These are phyloP conservation scores for Netelia virgata DNA, from an alignment of 2,888 invertebrate species.

Conservation along the genomic window DNA sequence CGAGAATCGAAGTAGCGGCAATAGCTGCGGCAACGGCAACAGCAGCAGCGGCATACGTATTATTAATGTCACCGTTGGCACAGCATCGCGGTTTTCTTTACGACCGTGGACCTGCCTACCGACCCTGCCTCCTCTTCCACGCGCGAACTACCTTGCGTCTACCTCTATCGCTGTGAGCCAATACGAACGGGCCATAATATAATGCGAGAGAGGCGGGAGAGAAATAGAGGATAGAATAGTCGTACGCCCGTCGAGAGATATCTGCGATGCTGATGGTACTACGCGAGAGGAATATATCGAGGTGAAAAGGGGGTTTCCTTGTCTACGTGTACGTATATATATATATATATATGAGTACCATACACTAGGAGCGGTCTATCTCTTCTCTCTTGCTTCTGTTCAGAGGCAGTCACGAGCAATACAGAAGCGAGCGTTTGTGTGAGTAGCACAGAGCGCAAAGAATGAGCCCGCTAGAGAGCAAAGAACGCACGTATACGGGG, in stretches of 20 bases:
- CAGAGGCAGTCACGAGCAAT: slow-evolving; percentile 54
- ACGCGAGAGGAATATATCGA: slow-evolving; percentile 33
- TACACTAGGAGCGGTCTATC: slow-evolving; percentile 33
- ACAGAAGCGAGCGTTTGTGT: slow-evolving; percentile 53
- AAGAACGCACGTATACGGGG: slow-evolving; percentile 34
- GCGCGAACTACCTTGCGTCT: slow-evolving; percentile 54
- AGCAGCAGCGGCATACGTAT: slow-evolving; percentile 55
- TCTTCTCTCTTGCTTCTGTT: slow-evolving; percentile 61
- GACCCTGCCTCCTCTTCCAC: slow-evolving; percentile 53
- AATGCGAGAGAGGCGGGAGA: slow-evolving; percentile 37
- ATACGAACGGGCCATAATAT: slow-evolving; percentile 61
- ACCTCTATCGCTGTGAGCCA: slow-evolving; percentile 59
- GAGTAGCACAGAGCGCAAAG: not conserved
- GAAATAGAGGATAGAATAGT: slow-evolving; percentile 52
- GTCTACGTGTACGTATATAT: not conserved
- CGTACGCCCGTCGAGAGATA: slow-evolving; percentile 59
- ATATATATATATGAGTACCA: not conserved
- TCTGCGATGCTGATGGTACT: slow-evolving; percentile 56
- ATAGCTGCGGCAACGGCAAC: slow-evolving; percentile 41
- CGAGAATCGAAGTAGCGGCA: slow-evolving; percentile 60
- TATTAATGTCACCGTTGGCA: slow-evolving; percentile 71
- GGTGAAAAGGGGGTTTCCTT: slow-evolving; percentile 27
- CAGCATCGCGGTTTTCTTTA: slow-evolving; percentile 67
- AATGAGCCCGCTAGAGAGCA: not conserved
- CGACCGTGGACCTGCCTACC: slow-evolving; percentile 69